phyloP scores from a whole-genome alignment of 2,113 vertebrate species.

The Caranx ignobilis region DNA sequence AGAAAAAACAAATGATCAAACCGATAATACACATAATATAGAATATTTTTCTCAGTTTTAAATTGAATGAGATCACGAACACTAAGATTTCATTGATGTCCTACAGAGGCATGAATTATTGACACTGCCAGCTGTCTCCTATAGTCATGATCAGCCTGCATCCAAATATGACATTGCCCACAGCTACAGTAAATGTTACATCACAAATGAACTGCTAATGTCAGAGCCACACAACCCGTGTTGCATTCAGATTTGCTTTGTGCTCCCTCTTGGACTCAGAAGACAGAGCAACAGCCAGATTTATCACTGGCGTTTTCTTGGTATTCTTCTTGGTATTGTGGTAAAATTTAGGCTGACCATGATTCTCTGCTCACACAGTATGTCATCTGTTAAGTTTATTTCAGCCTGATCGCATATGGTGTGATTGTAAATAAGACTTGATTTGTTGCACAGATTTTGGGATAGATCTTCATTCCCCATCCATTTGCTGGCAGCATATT shows the following conservation, averaged over 20 bases:
- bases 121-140: slow-evolving; percentile 74
- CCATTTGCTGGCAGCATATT: slow-evolving; percentile 33
- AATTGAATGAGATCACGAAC: slow-evolving; percentile 44
- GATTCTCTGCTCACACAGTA: slow-evolving; percentile 6
- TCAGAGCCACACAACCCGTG: slow-evolving; percentile 5
- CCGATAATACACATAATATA: background rate
- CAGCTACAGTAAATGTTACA: slow-evolving; percentile 58
- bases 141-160: slow-evolving; percentile 55
- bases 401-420: slow-evolving; percentile 32
- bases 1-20: background rate
- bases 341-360: background rate
- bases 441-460: slow-evolving; percentile 43
- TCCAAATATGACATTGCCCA: slow-evolving; percentile 70
- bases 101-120: slow-evolving; percentile 73
- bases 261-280: slow-evolving; percentile 14
- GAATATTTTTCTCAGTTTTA: slow-evolving; percentile 14
- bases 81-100: slow-evolving; percentile 45
- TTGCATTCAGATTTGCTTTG: slow-evolving; percentile 34
- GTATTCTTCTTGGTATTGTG: slow-evolving; percentile 23
- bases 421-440: slow-evolving; percentile 26
- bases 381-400: slow-evolving; percentile 25
- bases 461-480: slow-evolving; percentile 31
- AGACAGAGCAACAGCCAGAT: slow-evolving; percentile 16
- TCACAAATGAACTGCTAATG: slow-evolving; percentile 57
- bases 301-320: slow-evolving; percentile 18